phyloP scores from a whole-genome alignment of 2,888 invertebrate species.

The Calameuta idolon region DNA sequence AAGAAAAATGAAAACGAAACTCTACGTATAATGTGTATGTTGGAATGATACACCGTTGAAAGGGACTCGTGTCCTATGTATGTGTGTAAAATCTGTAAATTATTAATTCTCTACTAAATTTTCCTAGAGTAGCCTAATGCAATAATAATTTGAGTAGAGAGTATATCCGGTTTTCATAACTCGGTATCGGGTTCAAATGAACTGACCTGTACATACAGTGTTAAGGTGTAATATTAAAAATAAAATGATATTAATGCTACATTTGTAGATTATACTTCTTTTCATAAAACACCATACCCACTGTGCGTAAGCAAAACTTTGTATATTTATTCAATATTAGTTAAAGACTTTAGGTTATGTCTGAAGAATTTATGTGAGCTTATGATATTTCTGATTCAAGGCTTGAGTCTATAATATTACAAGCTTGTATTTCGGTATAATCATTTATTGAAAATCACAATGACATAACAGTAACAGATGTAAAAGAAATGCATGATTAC shows the following conservation, averaged over 20 bases:
- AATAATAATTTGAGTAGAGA: slow-evolving; percentile 29
- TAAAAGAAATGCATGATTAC: slow-evolving; percentile 46
- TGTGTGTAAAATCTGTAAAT: slow-evolving; percentile 63
- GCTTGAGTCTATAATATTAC: not conserved
- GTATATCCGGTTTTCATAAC: slow-evolving; percentile 16
- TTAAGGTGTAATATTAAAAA: slow-evolving; percentile 57
- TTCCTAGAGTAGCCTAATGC: slow-evolving; percentile 38
- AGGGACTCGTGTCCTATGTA: slow-evolving; percentile 34
- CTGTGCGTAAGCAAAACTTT: not conserved
- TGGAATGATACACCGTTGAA: slow-evolving; percentile 37
- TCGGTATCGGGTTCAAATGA: slow-evolving; percentile 36
- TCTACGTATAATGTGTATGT: slow-evolving; percentile 38
- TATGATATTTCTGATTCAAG: not conserved
- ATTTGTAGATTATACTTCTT: not conserved
- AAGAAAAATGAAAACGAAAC: slow-evolving; percentile 18
- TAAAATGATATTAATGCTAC: slow-evolving; percentile 23
- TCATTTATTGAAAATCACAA: slow-evolving; percentile 58
- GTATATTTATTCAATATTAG: not conserved
- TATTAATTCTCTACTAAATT: slow-evolving; percentile 52
- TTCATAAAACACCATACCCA: not conserved
- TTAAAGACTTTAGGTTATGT: not conserved
- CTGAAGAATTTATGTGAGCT: not conserved
- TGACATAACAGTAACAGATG: slow-evolving; percentile 49
- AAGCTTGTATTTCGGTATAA: slow-evolving; percentile 23
- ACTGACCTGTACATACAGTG: slow-evolving; percentile 59